These are phyloP conservation scores for Bhutanitis thaidina DNA, from an alignment of 2,888 invertebrate genomes.

Conservation along the genomic window DNA sequence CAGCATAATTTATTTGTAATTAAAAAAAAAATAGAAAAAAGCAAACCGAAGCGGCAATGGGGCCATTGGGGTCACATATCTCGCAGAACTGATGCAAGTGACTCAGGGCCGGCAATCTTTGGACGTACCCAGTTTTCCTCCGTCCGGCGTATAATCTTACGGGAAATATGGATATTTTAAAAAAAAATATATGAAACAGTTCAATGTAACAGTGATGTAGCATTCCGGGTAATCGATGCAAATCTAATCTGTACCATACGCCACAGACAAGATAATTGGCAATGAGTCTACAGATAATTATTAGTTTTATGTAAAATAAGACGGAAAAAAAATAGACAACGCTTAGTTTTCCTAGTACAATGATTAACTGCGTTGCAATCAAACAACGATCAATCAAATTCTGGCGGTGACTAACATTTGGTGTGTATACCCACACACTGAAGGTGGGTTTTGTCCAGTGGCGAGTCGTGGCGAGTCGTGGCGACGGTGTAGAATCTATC, in stretches of 20 bases:
- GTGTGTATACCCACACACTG: too few relatives aligned
- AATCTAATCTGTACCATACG: slow-evolving; percentile 7
- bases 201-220: slow-evolving; percentile 8
- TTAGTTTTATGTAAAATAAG: neutral
- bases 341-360: slow-evolving; percentile 6
- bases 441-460: too few relatives aligned
- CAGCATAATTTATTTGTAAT: too few relatives aligned
- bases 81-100: too few relatives aligned
- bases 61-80: too few relatives aligned
- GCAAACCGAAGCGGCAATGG: too few relatives aligned
- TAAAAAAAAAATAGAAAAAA: too few relatives aligned
- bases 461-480: too few relatives aligned
- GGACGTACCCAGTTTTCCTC: neutral
- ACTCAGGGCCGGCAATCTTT: too few relatives aligned
- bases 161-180: neutral
- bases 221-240: slow-evolving; percentile 3
- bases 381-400: neutral
- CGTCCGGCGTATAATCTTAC: neutral
- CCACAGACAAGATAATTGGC: slow-evolving; percentile 16
- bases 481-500: too few relatives aligned
- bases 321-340: slow-evolving; percentile 3
- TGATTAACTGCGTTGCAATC: slow-evolving; percentile 13
- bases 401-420: too few relatives aligned
- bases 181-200: slow-evolving; percentile 7
- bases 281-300: slow-evolving; percentile 11